Conservation (phyloP, 35 echinoderm and acorn worm species). For the Heliocidaris erythrogramma region DNA sequence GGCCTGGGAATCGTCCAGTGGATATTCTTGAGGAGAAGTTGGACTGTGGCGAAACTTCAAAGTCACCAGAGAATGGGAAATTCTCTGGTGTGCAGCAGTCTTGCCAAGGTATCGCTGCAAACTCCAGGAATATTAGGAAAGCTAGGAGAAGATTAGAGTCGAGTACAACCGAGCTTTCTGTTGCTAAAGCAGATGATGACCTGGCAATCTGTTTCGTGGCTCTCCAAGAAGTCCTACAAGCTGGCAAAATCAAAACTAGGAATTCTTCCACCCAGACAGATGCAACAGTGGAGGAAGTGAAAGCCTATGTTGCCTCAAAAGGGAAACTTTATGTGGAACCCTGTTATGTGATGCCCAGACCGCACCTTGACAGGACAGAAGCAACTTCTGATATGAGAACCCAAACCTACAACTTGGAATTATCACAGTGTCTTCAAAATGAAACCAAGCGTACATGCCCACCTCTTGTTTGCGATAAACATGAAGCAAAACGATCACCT, state of each 20-base stretch:
- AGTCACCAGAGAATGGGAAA: not conserved
- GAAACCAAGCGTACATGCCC: not conserved
- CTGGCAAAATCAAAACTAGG: not conserved
- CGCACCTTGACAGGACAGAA: not conserved
- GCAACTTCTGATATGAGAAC: slow-evolving; percentile 2
- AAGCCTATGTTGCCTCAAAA: not conserved
- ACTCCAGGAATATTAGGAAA: not conserved
- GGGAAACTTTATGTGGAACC: not conserved
- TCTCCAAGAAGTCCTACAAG: not conserved
- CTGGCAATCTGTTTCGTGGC: not conserved
- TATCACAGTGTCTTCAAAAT: not conserved
- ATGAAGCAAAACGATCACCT: not conserved
- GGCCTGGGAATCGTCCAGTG: no score
- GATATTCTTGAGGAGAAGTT: no score
- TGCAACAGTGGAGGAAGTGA: not conserved
- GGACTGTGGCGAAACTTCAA: not conserved
- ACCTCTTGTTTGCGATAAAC: not conserved
- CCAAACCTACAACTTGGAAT: not conserved
- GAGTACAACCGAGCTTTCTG: not conserved
- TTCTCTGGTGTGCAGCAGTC: not conserved
- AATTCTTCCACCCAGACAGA: not conserved
- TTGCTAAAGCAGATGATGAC: not conserved
- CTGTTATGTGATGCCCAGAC: not conserved
- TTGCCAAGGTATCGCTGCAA: not conserved
- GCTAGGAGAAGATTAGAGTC: not conserved